Evolutionary conservation across 2,888 invertebrate species (phyloP).

Genomic region (Scotopteryx bipunctaria): DNA sequence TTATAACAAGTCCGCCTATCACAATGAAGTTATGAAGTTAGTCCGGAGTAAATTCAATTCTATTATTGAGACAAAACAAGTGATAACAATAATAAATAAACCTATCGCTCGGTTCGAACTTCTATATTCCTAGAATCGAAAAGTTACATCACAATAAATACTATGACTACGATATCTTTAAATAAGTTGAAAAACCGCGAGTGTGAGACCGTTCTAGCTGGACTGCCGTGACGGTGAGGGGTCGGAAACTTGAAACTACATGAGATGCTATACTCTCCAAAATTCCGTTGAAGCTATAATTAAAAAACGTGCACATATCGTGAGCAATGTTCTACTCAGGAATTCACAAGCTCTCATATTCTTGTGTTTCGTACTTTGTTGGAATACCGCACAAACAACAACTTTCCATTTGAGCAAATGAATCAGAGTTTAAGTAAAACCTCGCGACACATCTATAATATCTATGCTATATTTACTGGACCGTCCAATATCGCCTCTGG

Average conservation of each 20-base stretch:
- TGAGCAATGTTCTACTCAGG: no score
- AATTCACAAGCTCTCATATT: no score
- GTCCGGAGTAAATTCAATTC: conserved; percentile 35
- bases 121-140: conserved; percentile 59
- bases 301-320: background rate
- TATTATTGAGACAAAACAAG: conserved; percentile 43
- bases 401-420: no score
- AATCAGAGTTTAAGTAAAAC: no score
- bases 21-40: conserved; percentile 36
- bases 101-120: conserved; percentile 52
- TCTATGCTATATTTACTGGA: no score
- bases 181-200: conserved; percentile 34
- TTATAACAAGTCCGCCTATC: conserved; percentile 48
- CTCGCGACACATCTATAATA: no score
- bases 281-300: background rate
- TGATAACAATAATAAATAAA: conserved; percentile 48
- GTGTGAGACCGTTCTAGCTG: conserved; percentile 34
- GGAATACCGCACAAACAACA: no score
- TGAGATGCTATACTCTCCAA: conserved; percentile 29
- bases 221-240: conserved; percentile 29
- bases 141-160: conserved; percentile 78
- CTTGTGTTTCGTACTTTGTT: no score
- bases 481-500: no score
- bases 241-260: conserved; percentile 10
- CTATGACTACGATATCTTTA: conserved; percentile 63